Conservation (phyloP, 2,113 vertebrate genomes). For the Cottus gobio region DNA sequence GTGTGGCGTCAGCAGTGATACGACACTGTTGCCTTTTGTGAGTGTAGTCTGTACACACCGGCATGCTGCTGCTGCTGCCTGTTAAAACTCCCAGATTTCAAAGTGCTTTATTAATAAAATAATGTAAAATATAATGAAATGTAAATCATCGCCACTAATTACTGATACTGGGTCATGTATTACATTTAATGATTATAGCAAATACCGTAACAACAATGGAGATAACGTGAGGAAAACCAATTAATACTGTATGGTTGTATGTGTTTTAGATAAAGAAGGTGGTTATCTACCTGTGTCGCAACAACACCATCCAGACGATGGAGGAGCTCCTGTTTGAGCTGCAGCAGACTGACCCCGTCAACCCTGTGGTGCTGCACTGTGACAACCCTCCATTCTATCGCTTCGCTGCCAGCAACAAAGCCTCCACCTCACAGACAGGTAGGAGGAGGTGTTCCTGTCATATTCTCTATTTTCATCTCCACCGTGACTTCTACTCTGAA, state of each 20-base stretch:
- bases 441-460: constrained; percentile 16
- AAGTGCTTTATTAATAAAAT: background rate
- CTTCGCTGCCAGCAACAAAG: constrained; percentile 94
- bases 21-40: constrained; percentile 93
- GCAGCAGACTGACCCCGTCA: constrained; percentile 97
- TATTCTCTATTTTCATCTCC: background rate
- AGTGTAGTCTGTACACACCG: constrained; percentile 65
- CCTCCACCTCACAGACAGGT: constrained; percentile 94
- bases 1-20: constrained; percentile 98
- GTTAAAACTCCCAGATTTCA: background rate
- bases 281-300: constrained; percentile 95
- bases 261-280: constrained; percentile 95
- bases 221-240: background rate
- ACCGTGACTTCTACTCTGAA: background rate
- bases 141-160: background rate
- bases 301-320: constrained; percentile 99
- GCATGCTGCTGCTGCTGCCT: background rate
- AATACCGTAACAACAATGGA: background rate
- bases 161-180: background rate
- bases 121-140: background rate
- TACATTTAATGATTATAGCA: background rate
- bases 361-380: constrained; percentile 96
- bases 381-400: constrained; percentile 98
- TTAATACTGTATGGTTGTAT: background rate
- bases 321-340: constrained; percentile 98